Evolutionary conservation across 2,113 vertebrate species (phyloP), one percentile per base, ranked within the genome.

Genomic region (Chamaea fasciata): DNA sequence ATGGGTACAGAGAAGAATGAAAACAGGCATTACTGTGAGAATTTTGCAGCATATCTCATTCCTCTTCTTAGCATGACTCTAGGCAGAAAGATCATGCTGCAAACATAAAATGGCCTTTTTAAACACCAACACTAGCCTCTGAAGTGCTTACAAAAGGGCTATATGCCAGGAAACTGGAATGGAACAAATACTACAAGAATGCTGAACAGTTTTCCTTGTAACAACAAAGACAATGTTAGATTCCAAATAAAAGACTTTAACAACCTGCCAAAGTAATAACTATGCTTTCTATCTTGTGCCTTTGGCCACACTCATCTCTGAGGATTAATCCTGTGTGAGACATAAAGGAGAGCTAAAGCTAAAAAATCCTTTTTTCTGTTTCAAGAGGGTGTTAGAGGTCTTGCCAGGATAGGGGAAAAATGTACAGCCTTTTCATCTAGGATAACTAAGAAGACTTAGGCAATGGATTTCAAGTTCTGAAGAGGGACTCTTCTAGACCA

Each of bases 161-260:
- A 52, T 85, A 68, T 84, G 47, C 69, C 87, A 91, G 77, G 42
- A 92, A 87, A 75, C 23, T 44, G 52, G 31, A 84, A 92, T 9
- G 30, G 84, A 92, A 87, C 50, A 92, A 94, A 92, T 91, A 63
- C 81, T 91, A 37, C 69, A 87, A 75, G 28, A 56, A 78, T 64
- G 65, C 60, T 71, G 47, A 90, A 74, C n/a, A 69, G 37, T 90
- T 83, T 90, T 80, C 33, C 67, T 70, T 89, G 52, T 79, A 85
- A 82, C 74, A 87, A 86, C 68, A 88, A 85, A 88, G 76, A 85
- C 60, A 83, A 81, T 60, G 62, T 90, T 84, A 82, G 69, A 91
- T 74, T 89, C 42, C 80, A 86, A 94, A 95, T 86, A 77, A 89
- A 95, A 89, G 84, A 44, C 56, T 87, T 89, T 79, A 95, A 92